These are phyloP conservation scores for Alces alces DNA, from an alignment of 2,113 vertebrate genomes.

Conservation along the genomic window DNA sequence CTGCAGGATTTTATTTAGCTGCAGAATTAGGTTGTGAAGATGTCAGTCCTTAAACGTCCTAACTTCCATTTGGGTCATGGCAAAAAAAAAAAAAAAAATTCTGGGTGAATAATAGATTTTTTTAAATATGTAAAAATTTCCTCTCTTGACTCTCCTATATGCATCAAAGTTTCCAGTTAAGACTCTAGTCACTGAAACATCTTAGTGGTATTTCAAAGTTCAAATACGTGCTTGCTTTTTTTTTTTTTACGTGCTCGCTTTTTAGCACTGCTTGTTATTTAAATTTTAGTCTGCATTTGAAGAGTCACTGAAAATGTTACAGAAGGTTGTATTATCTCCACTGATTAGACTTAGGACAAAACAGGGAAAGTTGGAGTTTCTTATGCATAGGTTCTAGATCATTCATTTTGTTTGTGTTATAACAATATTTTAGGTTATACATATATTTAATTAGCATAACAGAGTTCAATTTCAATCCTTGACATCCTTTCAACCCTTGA, in stretches of 20 bases:
- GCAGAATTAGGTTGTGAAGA: conserved; percentile 57
- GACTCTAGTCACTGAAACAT: neutral
- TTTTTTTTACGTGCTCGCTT: neutral
- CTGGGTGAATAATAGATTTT: conserved; percentile 29
- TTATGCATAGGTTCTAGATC: neutral
- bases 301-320: neutral
- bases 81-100: conserved; percentile 29
- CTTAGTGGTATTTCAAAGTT: neutral
- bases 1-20: conserved; percentile 52
- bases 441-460: neutral
- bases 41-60: conserved; percentile 42
- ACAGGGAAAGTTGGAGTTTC: neutral
- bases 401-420: neutral
- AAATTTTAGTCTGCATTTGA: neutral
- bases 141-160: neutral
- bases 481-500: neutral
- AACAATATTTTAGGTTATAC: neutral
- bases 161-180: neutral
- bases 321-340: neutral
- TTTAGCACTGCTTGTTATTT: neutral
- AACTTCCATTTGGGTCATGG: conserved; percentile 64
- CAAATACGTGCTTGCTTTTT: neutral
- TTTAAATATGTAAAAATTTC: conserved; percentile 45
- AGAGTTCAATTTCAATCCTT: neutral
- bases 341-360: neutral